phyloP scores from a whole-genome alignment of 2,113 vertebrate genomes.

The Pedionomus torquatus region DNA sequence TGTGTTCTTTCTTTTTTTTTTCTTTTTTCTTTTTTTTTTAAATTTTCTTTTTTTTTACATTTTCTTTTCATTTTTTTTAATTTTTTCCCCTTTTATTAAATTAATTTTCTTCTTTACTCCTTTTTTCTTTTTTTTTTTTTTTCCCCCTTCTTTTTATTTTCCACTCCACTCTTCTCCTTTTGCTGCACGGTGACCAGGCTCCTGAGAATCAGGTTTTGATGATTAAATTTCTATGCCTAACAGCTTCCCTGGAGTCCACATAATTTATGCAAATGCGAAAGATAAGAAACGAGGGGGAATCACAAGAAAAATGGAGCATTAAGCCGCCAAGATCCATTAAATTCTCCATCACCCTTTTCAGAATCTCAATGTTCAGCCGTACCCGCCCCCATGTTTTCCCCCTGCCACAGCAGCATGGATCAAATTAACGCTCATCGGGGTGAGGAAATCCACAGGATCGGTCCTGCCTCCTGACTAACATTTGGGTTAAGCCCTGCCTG shows the following conservation, averaged over 20 bases:
- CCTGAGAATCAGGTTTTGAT: conserved; percentile 36
- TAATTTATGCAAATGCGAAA: conserved; percentile 66
- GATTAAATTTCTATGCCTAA: conserved; percentile 57
- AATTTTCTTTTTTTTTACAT: background rate
- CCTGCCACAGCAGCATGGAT: conserved; percentile 3
- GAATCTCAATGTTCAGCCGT: background rate
- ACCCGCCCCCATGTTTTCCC: background rate
- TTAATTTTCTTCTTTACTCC: background rate
- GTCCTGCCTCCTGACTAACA: background rate
- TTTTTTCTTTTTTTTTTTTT: too few relatives aligned
- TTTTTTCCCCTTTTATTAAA: background rate
- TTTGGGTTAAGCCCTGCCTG: background rate
- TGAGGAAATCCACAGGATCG: conserved; percentile 24
- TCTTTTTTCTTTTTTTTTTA: background rate
- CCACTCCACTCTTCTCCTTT: background rate
- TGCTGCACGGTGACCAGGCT: conserved; percentile 9
- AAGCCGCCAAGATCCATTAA: conserved; percentile 66
- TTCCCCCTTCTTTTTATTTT: background rate
- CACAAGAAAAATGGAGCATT: conserved; percentile 59
- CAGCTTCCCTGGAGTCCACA: conserved; percentile 54
- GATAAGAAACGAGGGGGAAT: conserved; percentile 59
- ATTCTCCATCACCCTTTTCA: conserved; percentile 58
- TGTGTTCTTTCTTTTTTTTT: background rate
- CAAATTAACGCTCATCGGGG: background rate
- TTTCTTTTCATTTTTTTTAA: too few relatives aligned